These are phyloP conservation scores for Corynorhinus townsendii DNA, from an alignment of 2,113 vertebrate genomes.

Conservation along the genomic window DNA sequence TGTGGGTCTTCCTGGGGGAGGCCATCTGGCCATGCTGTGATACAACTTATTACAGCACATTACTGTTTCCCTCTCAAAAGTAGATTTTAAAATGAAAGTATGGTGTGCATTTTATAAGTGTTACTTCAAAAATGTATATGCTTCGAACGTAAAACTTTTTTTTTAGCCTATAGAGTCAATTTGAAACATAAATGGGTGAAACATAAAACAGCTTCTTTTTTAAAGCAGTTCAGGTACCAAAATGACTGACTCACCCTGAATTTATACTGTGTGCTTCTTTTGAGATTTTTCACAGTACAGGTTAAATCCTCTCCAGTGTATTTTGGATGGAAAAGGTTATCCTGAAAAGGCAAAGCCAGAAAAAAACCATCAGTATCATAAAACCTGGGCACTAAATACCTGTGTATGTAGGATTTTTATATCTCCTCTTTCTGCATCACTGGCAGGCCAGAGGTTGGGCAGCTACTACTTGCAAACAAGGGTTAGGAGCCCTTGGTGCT, in stretches of 20 bases:
- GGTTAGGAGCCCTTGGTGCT: neutral
- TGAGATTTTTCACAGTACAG: constrained; percentile 97
- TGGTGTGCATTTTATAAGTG: neutral
- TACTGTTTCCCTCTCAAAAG: neutral
- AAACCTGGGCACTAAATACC: neutral
- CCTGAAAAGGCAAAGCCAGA: constrained; percentile 80
- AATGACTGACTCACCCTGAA: constrained; percentile 89
- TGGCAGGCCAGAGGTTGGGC: neutral
- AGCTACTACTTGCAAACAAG: neutral
- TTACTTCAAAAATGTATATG: neutral
- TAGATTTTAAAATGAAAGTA: neutral
- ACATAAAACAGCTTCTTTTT: neutral
- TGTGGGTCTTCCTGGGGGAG: fast-evolving
- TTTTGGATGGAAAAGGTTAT: constrained; percentile 93
- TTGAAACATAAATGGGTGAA: neutral
- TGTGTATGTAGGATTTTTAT: neutral
- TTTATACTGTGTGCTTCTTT: constrained; percentile 98
- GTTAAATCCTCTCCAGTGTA: constrained; percentile 98
- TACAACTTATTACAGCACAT: neutral
- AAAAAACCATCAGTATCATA: neutral
- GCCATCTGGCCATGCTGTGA: neutral
- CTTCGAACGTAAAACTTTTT: neutral
- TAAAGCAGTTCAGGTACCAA: neutral
- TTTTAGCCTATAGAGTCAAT: neutral
- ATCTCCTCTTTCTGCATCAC: neutral